Conservation (phyloP, 2,797 vertebrate genomes). For the Epinephelus malabaricus region DNA sequence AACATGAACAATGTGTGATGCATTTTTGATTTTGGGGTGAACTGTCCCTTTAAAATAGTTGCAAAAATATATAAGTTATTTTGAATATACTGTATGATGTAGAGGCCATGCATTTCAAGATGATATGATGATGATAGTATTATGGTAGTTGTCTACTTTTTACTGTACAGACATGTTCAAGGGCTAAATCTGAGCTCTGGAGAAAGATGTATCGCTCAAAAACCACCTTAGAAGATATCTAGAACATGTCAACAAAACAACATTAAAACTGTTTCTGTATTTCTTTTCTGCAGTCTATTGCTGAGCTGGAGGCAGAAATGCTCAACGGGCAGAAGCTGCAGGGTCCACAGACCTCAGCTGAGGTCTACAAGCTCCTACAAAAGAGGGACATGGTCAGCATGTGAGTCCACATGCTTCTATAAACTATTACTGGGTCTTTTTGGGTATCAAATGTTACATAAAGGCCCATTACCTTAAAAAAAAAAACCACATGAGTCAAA, state of each 20-base stretch:
- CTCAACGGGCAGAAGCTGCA: conserved; percentile 94
- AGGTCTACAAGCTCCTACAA: conserved; percentile 91
- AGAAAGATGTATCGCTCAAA: neutral
- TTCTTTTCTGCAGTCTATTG: conserved; percentile 83
- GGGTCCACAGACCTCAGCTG: conserved; percentile 90
- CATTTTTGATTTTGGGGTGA: no score
- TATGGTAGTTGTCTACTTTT: no score
- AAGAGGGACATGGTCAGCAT: conserved; percentile 85
- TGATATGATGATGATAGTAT: neutral
- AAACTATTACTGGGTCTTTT: neutral
- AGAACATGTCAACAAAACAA: no score
- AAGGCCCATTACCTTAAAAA: neutral
- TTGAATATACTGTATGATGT: neutral
- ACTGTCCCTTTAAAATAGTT: neutral
- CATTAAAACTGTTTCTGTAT: neutral
- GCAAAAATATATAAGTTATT: neutral
- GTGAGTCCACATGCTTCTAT: conserved; percentile 77
- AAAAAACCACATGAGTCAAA: no score
- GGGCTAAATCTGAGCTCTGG: neutral
- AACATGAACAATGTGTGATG: no score
- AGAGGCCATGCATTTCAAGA: neutral
- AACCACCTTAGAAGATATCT: no score
- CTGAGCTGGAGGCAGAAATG: conserved; percentile 91
- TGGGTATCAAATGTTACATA: neutral
- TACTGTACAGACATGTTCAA: neutral